Percentiles rank a stretch among this genome's conserved stretches.
Evolutionary conservation across 2,113 vertebrate species (phyloP).

Genomic region (Ancistrus triradiatus): DNA sequence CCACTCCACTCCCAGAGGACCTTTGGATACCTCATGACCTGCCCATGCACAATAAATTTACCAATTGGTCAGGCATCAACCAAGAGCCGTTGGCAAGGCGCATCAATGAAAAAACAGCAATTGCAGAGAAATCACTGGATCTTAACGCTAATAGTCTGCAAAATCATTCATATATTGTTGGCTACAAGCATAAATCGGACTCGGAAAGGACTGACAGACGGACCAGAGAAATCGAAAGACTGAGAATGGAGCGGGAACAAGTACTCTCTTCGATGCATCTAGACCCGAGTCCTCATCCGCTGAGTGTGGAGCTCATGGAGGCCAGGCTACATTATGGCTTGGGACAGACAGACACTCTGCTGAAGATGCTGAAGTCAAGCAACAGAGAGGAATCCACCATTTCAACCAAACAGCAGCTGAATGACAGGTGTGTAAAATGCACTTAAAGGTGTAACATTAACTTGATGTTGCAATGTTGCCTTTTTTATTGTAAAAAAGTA

Average conservation of each 20-base stretch:
- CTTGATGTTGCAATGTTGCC: no score
- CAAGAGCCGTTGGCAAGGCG: slow-evolving; percentile 40
- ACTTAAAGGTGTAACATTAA: no score
- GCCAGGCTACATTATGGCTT: slow-evolving; percentile 85
- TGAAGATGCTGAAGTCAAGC: slow-evolving; percentile 76
- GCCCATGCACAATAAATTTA: slow-evolving; percentile 87
- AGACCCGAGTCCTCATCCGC: slow-evolving; percentile 70
- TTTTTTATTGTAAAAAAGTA: background rate
- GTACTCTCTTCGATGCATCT: slow-evolving; percentile 78
- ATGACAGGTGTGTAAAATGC: slow-evolving; percentile 74
- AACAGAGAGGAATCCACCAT: slow-evolving; percentile 54
- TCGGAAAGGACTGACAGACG: slow-evolving; percentile 43
- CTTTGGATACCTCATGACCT: slow-evolving; percentile 64
- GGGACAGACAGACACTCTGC: slow-evolving; percentile 80
- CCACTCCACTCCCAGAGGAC: slow-evolving; percentile 32
- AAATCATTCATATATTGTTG: slow-evolving; percentile 32
- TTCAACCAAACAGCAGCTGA: slow-evolving; percentile 71
- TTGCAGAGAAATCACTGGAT: slow-evolving; percentile 22
- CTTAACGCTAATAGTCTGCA: slow-evolving; percentile 36
- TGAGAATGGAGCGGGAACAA: slow-evolving; percentile 73
- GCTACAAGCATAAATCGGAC: slow-evolving; percentile 24
- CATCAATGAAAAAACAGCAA: slow-evolving; percentile 11
- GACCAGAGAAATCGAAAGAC: slow-evolving; percentile 68
- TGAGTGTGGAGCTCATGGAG: slow-evolving; percentile 85
- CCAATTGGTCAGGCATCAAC: slow-evolving; percentile 80